Evolutionary conservation across 2,797 vertebrate species (phyloP), one percentile per base, ranked within the genome.

Genomic region (Loriculus beryllinus): DNA sequence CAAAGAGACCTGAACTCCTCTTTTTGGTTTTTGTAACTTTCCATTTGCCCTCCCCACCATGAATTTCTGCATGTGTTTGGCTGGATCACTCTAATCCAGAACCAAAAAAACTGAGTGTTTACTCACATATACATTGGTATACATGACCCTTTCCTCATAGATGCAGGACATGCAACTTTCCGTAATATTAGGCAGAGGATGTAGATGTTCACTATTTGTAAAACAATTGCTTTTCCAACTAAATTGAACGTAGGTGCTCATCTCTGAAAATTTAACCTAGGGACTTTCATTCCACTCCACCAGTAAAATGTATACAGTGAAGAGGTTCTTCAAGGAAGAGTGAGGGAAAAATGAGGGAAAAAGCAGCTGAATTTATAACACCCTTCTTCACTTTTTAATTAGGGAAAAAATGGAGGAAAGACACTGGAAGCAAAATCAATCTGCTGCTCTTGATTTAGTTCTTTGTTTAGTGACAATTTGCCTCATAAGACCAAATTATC

Each of bases 371-470:
- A 90, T 89, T 91, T 85, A 92, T 82, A 63, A 81, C 83, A 95
- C 81, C 52, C 9, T 88, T 95, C 90, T 71, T 86, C 74, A 71
- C 47, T 84, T 94, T 95, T 94, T 95, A 93, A 91, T 95, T 92
- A 95, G 70, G 51, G 33, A 18, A 68, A 91, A 92, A 90, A 88
- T 59, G 33, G 60, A 90, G 40, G 42, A 79, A 80, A 84, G 47
- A 65, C 45, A 77, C 71, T 80, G 71, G 75, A 86, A 95, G 64
- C 17, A 93, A 96, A 96, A 95, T 93, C 92, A 95, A 93, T 95
- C 88, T 60, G 33, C 51, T 94, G 56, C 37, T 84, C 81, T 94
- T 93, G n/a, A 88, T 94, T 91, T 91, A 82, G 48, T 10, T 64
- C 92, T 90, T 92, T 84, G 57, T 88, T 94, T 90, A 92, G 92